Conservation (phyloP, 2,113 vertebrate species). For the Propithecus coquereli region DNA sequence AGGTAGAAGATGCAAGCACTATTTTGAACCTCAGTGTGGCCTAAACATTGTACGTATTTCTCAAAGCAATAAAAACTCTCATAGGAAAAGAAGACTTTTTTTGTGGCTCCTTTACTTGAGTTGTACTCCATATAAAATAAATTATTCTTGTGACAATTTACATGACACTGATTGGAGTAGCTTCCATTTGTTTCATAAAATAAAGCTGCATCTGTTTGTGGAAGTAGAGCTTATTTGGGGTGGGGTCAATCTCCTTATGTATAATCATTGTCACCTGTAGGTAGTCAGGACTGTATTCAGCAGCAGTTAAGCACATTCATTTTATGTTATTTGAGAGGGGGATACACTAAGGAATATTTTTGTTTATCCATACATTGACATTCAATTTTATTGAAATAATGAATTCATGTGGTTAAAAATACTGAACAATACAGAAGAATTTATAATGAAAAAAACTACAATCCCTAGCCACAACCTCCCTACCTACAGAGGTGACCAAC, state of each 20-base stretch:
- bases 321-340: background rate
- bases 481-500: background rate
- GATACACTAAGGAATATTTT: background rate
- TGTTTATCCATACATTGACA: background rate
- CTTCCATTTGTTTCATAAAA: conserved; percentile 3
- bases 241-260: background rate
- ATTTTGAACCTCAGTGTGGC: background rate
- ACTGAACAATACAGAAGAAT: background rate
- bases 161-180: background rate
- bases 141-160: conserved; percentile 7
- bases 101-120: background rate
- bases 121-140: background rate
- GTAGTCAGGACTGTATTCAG: background rate
- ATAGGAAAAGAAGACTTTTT: background rate
- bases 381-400: background rate
- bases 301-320: background rate
- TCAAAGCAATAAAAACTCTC: background rate
- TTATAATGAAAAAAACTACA: background rate
- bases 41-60: background rate
- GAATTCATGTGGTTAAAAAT: background rate
- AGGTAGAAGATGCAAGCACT: background rate
- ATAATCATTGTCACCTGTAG: background rate
- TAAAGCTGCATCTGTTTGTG: background rate
- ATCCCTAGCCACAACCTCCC: background rate
- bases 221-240: background rate